These are phyloP conservation scores for Clarias macrocephalus DNA, from an alignment of 2,113 vertebrate genomes.

Conservation along the genomic window DNA sequence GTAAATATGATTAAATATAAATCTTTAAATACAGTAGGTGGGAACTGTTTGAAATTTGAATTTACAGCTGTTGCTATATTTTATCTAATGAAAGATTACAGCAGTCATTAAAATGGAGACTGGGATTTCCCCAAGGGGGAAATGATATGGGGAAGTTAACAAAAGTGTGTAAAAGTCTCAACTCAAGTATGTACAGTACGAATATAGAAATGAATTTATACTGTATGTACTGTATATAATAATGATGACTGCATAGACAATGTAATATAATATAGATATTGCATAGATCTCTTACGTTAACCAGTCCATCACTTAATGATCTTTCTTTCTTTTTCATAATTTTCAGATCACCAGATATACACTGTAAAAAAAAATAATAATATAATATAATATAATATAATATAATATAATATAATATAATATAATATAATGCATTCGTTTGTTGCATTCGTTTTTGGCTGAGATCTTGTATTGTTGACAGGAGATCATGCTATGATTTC, in stretches of 20 bases:
- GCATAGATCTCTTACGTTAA: not conserved
- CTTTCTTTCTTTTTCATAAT: not conserved
- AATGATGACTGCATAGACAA: not conserved
- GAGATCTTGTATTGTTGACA: no score
- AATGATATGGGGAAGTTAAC: constrained; percentile 1
- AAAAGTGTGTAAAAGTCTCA: not conserved
- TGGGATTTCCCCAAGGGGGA: not conserved
- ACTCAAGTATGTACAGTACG: not conserved
- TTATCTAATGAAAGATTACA: not conserved
- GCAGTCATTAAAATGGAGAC: not conserved
- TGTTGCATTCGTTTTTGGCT: no score
- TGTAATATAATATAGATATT: no score
- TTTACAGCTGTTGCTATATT: no score
- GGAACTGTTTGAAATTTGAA: not conserved
- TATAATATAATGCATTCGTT: no score
- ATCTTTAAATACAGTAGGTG: no score
- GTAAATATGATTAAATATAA: no score
- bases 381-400: no score
- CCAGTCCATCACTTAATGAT: not conserved
- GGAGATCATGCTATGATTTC: no score
- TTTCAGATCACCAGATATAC: not conserved
- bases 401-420: no score
- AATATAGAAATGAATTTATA: not conserved
- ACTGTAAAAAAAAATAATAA: no score
- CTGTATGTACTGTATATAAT: not conserved